Evolutionary conservation across 35 echinoderm and acorn worm genomes (phyloP).

Genomic region (Lytechinus pictus): DNA sequence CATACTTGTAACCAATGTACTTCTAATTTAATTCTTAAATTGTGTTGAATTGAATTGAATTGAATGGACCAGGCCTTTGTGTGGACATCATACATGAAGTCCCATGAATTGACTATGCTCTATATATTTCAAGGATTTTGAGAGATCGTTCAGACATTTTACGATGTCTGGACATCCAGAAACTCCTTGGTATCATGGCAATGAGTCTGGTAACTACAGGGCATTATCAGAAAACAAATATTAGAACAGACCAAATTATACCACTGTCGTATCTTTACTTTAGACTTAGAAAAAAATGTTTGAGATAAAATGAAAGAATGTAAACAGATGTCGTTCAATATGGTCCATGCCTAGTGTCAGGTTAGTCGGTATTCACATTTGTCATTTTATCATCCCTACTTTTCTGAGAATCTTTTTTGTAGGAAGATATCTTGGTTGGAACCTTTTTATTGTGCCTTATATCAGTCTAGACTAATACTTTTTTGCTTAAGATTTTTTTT

Average conservation of each 20-base stretch:
- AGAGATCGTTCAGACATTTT: background rate
- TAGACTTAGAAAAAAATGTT: background rate
- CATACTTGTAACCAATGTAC: no score
- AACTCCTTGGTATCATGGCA: background rate
- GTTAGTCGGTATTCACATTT: background rate
- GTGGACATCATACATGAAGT: no score
- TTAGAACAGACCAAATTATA: background rate
- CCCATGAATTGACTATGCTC: background rate
- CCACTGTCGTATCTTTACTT: background rate
- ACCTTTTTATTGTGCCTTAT: background rate
- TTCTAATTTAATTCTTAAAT: no score
- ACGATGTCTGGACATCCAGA: background rate
- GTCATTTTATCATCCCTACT: background rate
- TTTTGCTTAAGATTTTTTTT: background rate
- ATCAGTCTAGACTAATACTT: background rate
- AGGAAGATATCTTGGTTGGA: background rate
- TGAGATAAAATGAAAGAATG: background rate
- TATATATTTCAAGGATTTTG: background rate
- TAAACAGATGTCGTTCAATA: background rate
- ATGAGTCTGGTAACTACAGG: background rate
- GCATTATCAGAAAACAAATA: constrained; percentile 13
- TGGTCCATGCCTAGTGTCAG: background rate
- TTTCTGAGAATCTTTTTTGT: background rate
- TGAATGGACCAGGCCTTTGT: no score
- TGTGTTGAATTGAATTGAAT: no score